Conservation (phyloP, 35 echinoderm and acorn worm genomes). For the Diadema setosum region DNA sequence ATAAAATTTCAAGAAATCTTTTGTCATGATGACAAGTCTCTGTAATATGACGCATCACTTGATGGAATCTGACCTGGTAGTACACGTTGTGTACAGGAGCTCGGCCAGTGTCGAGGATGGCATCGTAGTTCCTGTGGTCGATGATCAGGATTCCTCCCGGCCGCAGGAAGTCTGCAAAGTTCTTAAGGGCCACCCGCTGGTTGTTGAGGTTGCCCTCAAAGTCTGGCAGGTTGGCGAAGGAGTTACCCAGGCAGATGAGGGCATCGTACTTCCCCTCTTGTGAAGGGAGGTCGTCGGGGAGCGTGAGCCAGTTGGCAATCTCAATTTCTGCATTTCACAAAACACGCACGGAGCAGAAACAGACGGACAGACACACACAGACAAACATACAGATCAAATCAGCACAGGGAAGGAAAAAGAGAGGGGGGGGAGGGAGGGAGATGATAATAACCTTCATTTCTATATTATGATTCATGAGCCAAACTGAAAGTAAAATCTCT, state of each 20-base stretch:
- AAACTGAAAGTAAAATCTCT: too few species aligned
- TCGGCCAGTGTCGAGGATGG: slow-evolving; percentile 79
- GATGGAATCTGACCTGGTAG: slow-evolving; percentile 82
- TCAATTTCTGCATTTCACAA: slow-evolving; percentile 97
- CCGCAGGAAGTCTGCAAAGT: slow-evolving; percentile 74
- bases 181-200: slow-evolving; percentile 70
- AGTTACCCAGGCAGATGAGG: slow-evolving; percentile 90
- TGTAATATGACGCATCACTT: too few species aligned
- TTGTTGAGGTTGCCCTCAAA: slow-evolving; percentile 83
- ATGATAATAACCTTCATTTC: too few species aligned
- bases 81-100: slow-evolving; percentile 95
- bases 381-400: too few species aligned
- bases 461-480: too few species aligned
- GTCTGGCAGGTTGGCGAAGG: slow-evolving; percentile 92
- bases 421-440: too few species aligned
- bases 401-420: too few species aligned
- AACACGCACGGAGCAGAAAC: too few species aligned
- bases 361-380: too few species aligned
- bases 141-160: slow-evolving; percentile 85
- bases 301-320: slow-evolving; percentile 90
- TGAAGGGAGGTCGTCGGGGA: slow-evolving; percentile 65
- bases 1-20: too few species aligned
- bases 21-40: too few species aligned
- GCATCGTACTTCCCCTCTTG: slow-evolving; percentile 62
- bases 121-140: slow-evolving; percentile 95